Base-by-base conservation (phyloP, 2,797 vertebrate species). In the Sphenopsis melanotis region DNA sequence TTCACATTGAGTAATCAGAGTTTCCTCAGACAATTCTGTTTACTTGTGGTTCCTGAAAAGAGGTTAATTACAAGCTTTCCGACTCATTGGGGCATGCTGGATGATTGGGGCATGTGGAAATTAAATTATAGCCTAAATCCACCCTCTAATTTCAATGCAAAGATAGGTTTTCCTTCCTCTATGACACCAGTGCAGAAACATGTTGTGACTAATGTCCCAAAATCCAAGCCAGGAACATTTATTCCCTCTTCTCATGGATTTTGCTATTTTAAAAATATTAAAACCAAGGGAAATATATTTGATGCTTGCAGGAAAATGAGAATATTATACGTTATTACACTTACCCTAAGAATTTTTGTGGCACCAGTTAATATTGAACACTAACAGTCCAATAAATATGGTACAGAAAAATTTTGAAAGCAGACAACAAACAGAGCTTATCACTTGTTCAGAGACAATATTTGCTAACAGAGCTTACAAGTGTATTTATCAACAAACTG, bases 111-210 rank as follows among this genome's bases (percentile, higher is more conserved):
- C 47, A 34, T 87, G 20, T 81, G 78, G 83, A 87, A 87, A 63
- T 84, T 60, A 94, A 92, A 92, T 94, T 89, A 61, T 24, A 94
- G 49, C 56, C 69, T 44, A 82, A 83, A 85, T 83, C 30, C 18
- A 72, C 78, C 49, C 69, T 94, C 47, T 91, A 63, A 83, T 53
- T 95, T 70, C 21, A 79, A 23, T 59, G 63, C 52, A 64, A 57
- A 85, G 57, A 44, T 56, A 68, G 23, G n/a, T 49, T 72, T 91
- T 82, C 56, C 84, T 93, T 94, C 70, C 70, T 92, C 49, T 87
- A 8, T 91, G 93, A 96, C 89, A 60, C n/a, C 20, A 94, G 56
- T n/a, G 29, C 60, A 91, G 52, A 92, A 93, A 16, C 71, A 93
- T 24, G 70, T 44, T 89, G 70, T 92, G 94, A 95, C 34, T 89